A percentile compares a stretch with the other conserved stretches of the same genome.
These are phyloP conservation scores for Rhynchonycteris naso DNA, from an alignment of 2,797 vertebrate genomes.

Conservation along the genomic window DNA sequence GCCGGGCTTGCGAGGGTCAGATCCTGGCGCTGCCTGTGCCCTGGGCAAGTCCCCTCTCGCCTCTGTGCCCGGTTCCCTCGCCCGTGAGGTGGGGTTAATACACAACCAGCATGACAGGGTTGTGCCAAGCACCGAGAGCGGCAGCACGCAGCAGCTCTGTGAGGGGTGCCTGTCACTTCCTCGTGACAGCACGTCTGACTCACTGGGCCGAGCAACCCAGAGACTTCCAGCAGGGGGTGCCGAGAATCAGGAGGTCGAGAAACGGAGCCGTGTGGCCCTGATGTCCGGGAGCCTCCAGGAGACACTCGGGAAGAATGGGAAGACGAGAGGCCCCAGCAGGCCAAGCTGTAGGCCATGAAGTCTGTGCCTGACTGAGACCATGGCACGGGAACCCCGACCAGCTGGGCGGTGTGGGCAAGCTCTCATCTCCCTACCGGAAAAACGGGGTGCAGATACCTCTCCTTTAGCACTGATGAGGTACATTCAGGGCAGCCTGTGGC, in stretches of 20 bases:
- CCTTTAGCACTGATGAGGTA: accelerated
- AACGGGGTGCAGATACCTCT: background rate
- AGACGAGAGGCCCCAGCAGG: background rate
- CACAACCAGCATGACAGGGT: accelerated
- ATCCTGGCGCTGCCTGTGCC: background rate
- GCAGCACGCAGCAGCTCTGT: accelerated
- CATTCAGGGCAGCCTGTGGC: too few species aligned
- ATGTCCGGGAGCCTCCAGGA: accelerated
- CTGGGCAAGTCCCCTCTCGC: background rate
- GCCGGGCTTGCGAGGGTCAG: background rate
- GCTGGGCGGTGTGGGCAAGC: background rate
- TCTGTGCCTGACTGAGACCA: background rate
- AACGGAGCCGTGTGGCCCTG: accelerated
- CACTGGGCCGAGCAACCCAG: background rate
- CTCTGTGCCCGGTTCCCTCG: background rate
- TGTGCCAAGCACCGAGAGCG: background rate
- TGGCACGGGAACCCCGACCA: background rate
- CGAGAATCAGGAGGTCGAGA: background rate
- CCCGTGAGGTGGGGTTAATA: background rate
- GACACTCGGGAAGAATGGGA: background rate
- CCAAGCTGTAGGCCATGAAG: background rate
- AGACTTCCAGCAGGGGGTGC: background rate
- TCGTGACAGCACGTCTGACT: accelerated
- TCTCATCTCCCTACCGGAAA: background rate
- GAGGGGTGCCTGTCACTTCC: background rate